These are phyloP conservation scores for Zosterops borbonicus DNA, from an alignment of 2,113 vertebrate species.

Conservation along the genomic window DNA sequence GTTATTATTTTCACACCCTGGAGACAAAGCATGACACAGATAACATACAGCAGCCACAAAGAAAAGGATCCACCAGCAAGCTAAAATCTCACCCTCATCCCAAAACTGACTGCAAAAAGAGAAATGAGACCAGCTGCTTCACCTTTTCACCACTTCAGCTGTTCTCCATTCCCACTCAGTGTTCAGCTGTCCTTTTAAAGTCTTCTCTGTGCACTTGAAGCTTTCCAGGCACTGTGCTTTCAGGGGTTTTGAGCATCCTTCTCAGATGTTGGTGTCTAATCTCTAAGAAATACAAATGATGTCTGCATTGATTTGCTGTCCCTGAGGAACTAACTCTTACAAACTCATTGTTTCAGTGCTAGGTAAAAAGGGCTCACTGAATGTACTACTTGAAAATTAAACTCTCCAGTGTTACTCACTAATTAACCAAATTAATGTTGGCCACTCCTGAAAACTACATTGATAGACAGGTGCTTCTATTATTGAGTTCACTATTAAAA, in stretches of 20 bases:
- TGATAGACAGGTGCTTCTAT: background rate
- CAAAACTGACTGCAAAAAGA: background rate
- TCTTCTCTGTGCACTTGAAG: background rate
- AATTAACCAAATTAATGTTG: background rate
- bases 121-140: background rate
- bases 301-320: background rate
- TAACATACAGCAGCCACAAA: accelerated
- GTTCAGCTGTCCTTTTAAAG: background rate
- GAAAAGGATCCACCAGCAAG: background rate
- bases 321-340: background rate
- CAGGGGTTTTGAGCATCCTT: background rate
- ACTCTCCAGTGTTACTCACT: background rate
- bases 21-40: accelerated
- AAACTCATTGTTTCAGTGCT: background rate
- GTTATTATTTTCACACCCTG: background rate
- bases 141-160: background rate
- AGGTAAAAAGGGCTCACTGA: background rate
- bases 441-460: background rate
- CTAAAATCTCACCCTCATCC: background rate
- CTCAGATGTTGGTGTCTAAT: background rate
- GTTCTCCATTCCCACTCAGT: background rate
- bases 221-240: background rate
- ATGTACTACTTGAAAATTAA: background rate
- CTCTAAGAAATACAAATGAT: background rate
- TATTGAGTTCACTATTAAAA: background rate